Evolutionary conservation across 2,113 vertebrate species (phyloP), one percentile per base, ranked within the genome.

Genomic region (Chlorodrepanis virens): DNA sequence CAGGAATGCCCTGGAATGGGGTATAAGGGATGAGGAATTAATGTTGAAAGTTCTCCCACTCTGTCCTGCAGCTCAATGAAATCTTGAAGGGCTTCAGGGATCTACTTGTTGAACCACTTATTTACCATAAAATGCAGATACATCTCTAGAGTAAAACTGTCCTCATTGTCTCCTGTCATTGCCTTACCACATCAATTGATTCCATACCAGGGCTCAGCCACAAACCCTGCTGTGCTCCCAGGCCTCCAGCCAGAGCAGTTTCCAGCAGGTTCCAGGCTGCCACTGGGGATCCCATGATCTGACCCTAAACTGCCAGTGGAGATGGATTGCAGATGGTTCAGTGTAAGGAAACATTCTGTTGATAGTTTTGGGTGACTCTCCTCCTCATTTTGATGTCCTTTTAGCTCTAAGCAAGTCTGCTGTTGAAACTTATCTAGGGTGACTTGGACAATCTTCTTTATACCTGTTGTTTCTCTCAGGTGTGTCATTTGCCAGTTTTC

Each of bases 1-100:
- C n/a, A 44, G 11, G 35, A 72, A 7, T 0, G 0, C 53, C 44
- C 49, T 18, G 25, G 6, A 39, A 9, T 4, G 59, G 35, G 33
- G 5, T 83, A 1, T 33, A 45, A 49, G n/a, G 75, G 37, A 37
- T 10, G 20, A 33, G 15, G 45, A 61, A 22, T 71, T 63, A 19
- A 47, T 52, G 22, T 4, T 45, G 20, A 15, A 52, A 39, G 25
- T 39, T 87, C n/a, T 89, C 54, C 50, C 29, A 17, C 6, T 50
- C 39, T 92, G 37, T 69, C 74, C 54, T 24, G 14, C 45, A 40
- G n/a, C 31, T 82, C 54, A 40, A 2, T 35, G 56, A 52, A 65
- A 9, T 28, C 39, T 71, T 54, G 22, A 54, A 75, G 44, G 33
- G 2, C 31, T 53, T 91, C 17, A n/a, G 9, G 9, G 29, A 59